A percentile compares a stretch with the other conserved stretches of the same genome.
Conservation (phyloP, 23 tunicate species). For the Ascidia mentula region DNA sequence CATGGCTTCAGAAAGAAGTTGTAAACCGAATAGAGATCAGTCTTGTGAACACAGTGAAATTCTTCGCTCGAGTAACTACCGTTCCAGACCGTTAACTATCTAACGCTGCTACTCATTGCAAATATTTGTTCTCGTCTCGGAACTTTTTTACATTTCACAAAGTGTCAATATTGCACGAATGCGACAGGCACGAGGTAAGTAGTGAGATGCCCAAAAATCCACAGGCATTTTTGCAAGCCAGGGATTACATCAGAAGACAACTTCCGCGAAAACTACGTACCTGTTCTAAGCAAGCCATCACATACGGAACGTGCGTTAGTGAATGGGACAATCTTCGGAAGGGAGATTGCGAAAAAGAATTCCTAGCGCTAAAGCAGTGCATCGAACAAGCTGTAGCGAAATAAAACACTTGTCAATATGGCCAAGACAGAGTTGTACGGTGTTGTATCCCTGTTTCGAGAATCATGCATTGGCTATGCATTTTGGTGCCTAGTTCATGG, state of each 20-base stretch:
- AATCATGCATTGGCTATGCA: conserved; percentile 36
- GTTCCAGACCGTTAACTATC: neutral
- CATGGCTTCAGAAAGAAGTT: no score
- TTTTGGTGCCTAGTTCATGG: conserved; percentile 52
- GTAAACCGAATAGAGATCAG: no score
- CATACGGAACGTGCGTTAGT: conserved; percentile 80
- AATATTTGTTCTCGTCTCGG: neutral
- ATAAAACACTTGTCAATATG: conserved; percentile 3
- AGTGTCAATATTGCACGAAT: neutral
- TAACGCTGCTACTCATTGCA: no score
- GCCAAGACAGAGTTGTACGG: neutral
- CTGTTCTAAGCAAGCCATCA: conserved; percentile 61
- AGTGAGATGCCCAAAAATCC: conserved; percentile 66
- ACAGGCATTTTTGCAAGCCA: conserved; percentile 57
- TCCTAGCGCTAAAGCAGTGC: conserved; percentile 68
- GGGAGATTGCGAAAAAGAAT: conserved; percentile 90
- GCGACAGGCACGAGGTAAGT: neutral
- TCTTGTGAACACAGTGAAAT: no score
- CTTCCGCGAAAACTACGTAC: conserved; percentile 51
- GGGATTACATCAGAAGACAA: conserved; percentile 62
- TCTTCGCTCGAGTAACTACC: neutral
- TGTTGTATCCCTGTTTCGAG: conserved; percentile 6
- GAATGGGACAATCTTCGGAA: conserved; percentile 95
- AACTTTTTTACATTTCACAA: neutral
- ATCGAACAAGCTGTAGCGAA: conserved; percentile 38